These are phyloP conservation scores for Oxygymnocypris stewartii DNA, from an alignment of 2,113 vertebrate genomes.

Conservation along the genomic window DNA sequence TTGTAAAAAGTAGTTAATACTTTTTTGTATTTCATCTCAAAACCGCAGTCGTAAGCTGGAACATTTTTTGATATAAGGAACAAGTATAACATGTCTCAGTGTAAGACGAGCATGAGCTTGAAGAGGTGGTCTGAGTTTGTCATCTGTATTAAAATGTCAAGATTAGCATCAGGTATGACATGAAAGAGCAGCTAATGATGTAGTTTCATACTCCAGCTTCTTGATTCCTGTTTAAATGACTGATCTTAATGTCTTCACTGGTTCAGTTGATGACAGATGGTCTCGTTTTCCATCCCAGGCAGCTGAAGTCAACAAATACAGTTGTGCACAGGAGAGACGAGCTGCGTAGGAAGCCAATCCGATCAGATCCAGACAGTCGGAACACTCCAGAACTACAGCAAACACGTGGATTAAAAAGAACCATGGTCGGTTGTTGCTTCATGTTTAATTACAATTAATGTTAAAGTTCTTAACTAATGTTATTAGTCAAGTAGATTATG, in stretches of 20 bases:
- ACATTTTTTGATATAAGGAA: background rate
- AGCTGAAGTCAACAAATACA: conserved; percentile 68
- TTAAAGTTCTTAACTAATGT: background rate
- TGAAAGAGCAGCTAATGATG: conserved; percentile 14
- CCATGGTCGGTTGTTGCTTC: conserved; percentile 50
- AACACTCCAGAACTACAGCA: conserved; percentile 12
- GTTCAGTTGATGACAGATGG: background rate
- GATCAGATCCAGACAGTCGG: conserved; percentile 24
- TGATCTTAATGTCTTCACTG: background rate
- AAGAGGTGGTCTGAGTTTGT: conserved; percentile 10
- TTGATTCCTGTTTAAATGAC: conserved; percentile 3
- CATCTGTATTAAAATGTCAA: conserved; percentile 23
- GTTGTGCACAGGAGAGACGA: conserved; percentile 64
- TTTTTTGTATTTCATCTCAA: background rate
- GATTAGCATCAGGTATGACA: background rate
- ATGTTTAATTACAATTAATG: background rate
- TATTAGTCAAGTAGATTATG: background rate
- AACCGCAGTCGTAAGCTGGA: background rate
- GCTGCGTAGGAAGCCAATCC: conserved; percentile 52
- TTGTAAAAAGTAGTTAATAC: background rate
- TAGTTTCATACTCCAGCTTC: conserved; percentile 14
- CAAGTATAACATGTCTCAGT: background rate
- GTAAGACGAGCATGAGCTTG: background rate
- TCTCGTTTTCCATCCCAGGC: conserved; percentile 61
- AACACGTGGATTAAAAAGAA: conserved; percentile 71